Base-by-base conservation (phyloP, 2,113 vertebrate genomes). In the Microcebus murinus region DNA sequence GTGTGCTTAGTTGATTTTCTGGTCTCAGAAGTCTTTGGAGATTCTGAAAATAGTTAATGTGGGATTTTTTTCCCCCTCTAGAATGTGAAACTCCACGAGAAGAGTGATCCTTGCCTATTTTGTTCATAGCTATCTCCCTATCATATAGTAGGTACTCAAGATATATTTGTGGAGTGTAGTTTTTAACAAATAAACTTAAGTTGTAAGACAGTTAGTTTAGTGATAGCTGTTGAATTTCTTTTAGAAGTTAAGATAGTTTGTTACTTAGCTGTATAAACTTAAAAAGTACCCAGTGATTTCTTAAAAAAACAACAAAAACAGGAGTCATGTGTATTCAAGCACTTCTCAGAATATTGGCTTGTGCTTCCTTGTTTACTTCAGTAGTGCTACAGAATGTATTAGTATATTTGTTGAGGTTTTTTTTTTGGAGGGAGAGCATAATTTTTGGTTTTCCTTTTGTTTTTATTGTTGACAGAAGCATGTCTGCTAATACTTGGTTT, bases 361-460 rank as follows among this genome's bases (percentile, higher is more conserved):
- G 21, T 89, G 23, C 14, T 45, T 31, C n/a, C 17, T 80, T n/a
- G 17, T 36, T 87, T 25, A 4, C 36, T 34, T 92, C 39, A 25
- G 2, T 17, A 21, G 12, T 81, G n/a, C 36, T 91, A 1, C 6
- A 21, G 70, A 57, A 52, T 15, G 6, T 11, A 15, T 29, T 39
- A 71, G 42, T 67, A 8, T 31, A 34, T 80, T 45, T 13, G 18
- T 89, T 63, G 27, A 57, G 76, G 52, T 8, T 48, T 87, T 50
- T 50, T 79, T 86, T 50, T 20, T 3, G 31, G 5, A 8, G 3
- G 39, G 11, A 21, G 20, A 39, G 2, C 12, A 4, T 52, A 91
- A 10, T 39, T 82, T 94, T 83, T 73, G 21, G 18, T 92, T 95
- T 90, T 83, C 15, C 88, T 89, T 84, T 87, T 74, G 25, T 76